A percentile compares a stretch with the other conserved stretches of the same genome.
phyloP scores from a whole-genome alignment of 1,140 invertebrate species.

The Pseudomyrmex pallidus region DNA sequence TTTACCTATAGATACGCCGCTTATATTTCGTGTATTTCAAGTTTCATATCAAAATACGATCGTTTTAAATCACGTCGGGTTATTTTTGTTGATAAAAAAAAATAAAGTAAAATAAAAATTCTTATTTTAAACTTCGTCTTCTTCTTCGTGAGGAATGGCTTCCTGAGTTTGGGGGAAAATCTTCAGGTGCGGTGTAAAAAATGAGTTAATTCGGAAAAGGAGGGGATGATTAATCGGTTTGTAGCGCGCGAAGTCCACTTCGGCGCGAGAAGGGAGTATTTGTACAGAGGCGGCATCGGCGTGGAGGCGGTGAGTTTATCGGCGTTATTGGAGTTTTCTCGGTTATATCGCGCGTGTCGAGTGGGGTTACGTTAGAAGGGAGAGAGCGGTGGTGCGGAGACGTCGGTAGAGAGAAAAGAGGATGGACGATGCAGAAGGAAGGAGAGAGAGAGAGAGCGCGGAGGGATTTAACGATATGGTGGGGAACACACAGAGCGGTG shows the following conservation, averaged over 20 bases:
- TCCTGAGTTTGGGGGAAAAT: background rate
- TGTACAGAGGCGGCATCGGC: slow-evolving; percentile 45
- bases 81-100: too few relatives aligned
- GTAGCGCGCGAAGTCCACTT: slow-evolving; percentile 28
- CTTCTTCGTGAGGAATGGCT: background rate
- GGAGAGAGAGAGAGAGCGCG: slow-evolving; percentile 61
- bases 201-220: background rate
- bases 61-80: too few relatives aligned
- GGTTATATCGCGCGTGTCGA: slow-evolving; percentile 54
- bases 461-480: slow-evolving; percentile 63
- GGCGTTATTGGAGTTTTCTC: slow-evolving; percentile 79
- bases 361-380: slow-evolving; percentile 52
- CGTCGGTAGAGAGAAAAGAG: background rate
- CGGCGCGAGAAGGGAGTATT: slow-evolving; percentile 28
- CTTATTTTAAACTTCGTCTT: background rate
- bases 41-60: too few relatives aligned
- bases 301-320: slow-evolving; percentile 71
- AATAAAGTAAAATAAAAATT: background rate
- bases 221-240: slow-evolving; percentile 60
- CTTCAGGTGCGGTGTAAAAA: slow-evolving; percentile 18
- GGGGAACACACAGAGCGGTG: slow-evolving; percentile 60
- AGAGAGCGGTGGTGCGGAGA: background rate
- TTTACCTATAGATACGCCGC: background rate
- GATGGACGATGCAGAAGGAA: slow-evolving; percentile 48
- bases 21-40: background rate